Conservation (phyloP, 2,888 invertebrate species). For the Pristionchus arcanus region DNA sequence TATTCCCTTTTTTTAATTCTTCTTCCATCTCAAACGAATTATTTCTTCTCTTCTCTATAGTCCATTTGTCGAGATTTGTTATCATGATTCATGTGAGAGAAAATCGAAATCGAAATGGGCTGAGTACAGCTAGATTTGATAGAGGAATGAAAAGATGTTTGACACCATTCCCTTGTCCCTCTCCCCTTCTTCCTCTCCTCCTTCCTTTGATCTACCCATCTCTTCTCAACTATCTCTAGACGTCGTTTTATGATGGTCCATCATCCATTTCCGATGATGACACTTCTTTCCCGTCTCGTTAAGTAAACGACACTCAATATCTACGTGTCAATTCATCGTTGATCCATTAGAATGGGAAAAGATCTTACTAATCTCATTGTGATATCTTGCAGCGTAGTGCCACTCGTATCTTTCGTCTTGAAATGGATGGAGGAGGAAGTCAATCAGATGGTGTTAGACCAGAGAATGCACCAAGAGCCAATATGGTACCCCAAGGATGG, state of each 20-base stretch:
- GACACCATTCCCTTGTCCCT: slow-evolving; percentile 14
- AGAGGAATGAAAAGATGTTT: slow-evolving; percentile 17
- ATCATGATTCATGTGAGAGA: neutral
- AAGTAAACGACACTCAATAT: neutral
- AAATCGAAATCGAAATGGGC: neutral
- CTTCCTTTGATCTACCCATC: slow-evolving; percentile 3
- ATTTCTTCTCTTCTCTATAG: neutral
- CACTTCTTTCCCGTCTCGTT: slow-evolving; percentile 31
- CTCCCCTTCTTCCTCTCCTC: neutral
- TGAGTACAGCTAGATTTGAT: neutral
- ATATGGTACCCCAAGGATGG: slow-evolving; percentile 55
- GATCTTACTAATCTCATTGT: neutral
- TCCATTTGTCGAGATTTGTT: neutral
- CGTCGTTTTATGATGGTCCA: slow-evolving; percentile 49
- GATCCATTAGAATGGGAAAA: neutral
- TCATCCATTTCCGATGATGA: slow-evolving; percentile 47
- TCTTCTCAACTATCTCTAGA: slow-evolving; percentile 29
- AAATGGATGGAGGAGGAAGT: slow-evolving; percentile 43
- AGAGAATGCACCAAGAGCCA: slow-evolving; percentile 50
- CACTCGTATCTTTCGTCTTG: neutral
- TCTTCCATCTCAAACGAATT: too few species aligned
- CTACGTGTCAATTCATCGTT: neutral
- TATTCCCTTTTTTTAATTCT: neutral
- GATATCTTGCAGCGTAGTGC: slow-evolving; percentile 27
- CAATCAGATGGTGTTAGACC: neutral